Evolutionary conservation across 2,797 vertebrate species (phyloP).

Genomic region (Miichthys miiuy): DNA sequence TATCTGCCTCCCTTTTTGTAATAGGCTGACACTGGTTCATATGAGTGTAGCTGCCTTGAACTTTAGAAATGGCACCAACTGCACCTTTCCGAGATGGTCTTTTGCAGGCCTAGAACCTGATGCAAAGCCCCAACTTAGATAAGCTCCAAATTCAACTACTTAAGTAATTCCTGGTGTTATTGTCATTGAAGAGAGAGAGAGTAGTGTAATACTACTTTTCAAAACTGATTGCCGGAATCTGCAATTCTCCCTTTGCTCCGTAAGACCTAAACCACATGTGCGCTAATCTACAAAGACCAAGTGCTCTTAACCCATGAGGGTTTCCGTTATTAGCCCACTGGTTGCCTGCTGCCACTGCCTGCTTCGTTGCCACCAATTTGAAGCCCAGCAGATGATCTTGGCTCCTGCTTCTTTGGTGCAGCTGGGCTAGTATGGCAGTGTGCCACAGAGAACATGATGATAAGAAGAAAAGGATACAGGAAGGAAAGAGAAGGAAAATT

Average conservation of each 20-base stretch:
- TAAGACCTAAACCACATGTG: constrained; percentile 55
- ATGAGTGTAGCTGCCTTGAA: constrained; percentile 30
- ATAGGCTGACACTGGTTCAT: constrained; percentile 44
- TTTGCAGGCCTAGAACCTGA: constrained; percentile 1
- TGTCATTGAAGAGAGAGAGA: constrained; percentile 9
- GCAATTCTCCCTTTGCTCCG: constrained; percentile 32
- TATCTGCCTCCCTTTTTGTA: constrained; percentile 57
- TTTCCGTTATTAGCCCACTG: constrained; percentile 57
- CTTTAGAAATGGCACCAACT: constrained; percentile 25
- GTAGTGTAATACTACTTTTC: not conserved
- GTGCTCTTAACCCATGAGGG: constrained; percentile 63
- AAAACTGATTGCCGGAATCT: constrained; percentile 45
- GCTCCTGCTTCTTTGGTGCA: constrained; percentile 66
- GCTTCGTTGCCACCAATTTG: constrained; percentile 57
- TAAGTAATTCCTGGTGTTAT: constrained; percentile 12
- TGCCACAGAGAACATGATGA: constrained; percentile 55
- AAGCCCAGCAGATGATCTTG: constrained; percentile 70
- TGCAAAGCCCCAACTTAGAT: constrained; percentile 20
- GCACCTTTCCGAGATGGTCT: constrained; percentile 16
- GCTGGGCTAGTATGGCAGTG: constrained; percentile 68
- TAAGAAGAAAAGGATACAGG: constrained; percentile 46
- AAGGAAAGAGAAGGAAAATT: constrained; percentile 48
- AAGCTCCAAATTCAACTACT: constrained; percentile 18
- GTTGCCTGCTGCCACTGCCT: constrained; percentile 37
- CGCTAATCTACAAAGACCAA: constrained; percentile 62